These are phyloP conservation scores for Coenobita brevimanus DNA, from an alignment of 1,140 invertebrate species.

Conservation along the genomic window DNA sequence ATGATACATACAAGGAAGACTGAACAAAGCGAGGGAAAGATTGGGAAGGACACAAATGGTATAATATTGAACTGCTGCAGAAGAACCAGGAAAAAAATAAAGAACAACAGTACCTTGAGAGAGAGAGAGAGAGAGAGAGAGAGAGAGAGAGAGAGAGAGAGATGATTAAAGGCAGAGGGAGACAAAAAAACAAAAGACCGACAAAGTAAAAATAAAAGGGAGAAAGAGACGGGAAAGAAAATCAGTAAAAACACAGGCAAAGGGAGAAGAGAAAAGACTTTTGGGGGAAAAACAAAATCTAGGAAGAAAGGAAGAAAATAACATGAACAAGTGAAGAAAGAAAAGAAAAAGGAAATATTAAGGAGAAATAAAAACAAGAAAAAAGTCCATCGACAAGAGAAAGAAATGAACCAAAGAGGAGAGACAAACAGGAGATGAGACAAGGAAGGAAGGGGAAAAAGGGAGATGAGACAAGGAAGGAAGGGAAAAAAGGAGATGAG, in stretches of 20 bases:
- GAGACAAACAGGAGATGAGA: not conserved
- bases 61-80: no score
- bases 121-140: not conserved
- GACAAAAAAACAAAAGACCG: not conserved
- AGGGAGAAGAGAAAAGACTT: not conserved
- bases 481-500: no score
- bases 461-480: not conserved
- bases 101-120: not conserved
- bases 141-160: constrained; percentile 2
- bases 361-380: no score
- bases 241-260: no score
- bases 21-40: no score
- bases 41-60: no score
- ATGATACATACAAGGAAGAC: no score
- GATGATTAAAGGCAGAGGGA: not conserved
- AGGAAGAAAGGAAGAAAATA: no score
- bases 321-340: no score
- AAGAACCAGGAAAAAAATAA: not conserved
- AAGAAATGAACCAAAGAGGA: not conserved
- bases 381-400: no score
- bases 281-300: not conserved
- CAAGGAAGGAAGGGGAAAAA: no score
- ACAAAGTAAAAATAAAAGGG: not conserved
- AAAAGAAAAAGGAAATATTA: no score
- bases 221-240: not conserved